Evolutionary conservation across 2,888 invertebrate genomes (phyloP).

Genomic region (Slavum lentiscoides): DNA sequence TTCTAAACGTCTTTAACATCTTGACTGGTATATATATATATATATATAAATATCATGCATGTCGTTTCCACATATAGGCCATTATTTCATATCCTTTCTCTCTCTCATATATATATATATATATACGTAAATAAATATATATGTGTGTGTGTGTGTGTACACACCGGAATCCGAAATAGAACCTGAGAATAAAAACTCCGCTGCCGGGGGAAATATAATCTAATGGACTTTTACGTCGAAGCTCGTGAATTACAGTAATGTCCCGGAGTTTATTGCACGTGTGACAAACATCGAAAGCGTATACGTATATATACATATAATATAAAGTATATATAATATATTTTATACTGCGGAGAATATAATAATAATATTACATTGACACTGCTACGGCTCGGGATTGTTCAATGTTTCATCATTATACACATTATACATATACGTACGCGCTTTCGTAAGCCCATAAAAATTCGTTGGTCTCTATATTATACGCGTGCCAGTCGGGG

Average conservation of each 20-base stretch:
- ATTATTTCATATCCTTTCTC: conserved; percentile 4
- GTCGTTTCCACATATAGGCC: conserved; percentile 30
- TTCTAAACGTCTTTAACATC: conserved; percentile 43
- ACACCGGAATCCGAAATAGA: background rate
- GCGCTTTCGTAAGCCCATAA: too few relatives aligned
- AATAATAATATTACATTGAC: conserved; percentile 19
- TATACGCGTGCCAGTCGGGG: too few relatives aligned
- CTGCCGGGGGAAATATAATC: background rate
- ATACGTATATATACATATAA: too few relatives aligned
- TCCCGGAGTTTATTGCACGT: conserved; percentile 42
- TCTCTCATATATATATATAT: background rate
- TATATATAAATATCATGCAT: conserved; percentile 2
- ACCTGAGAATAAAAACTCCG: conserved; percentile 28
- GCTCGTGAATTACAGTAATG: conserved; percentile 30
- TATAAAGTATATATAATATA: conserved; percentile 9
- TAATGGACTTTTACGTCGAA: conserved; percentile 34
- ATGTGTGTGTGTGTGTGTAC: background rate
- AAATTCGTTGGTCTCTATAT: too few relatives aligned
- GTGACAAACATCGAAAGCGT: conserved; percentile 35
- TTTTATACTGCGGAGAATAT: background rate
- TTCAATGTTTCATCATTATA: too few relatives aligned
- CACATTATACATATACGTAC: too few relatives aligned
- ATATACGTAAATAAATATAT: background rate
- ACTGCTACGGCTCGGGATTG: background rate
- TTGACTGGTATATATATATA: conserved; percentile 13